Evolutionary conservation across 2,888 invertebrate species (phyloP).

Genomic region (Nomada hirtipes): DNA sequence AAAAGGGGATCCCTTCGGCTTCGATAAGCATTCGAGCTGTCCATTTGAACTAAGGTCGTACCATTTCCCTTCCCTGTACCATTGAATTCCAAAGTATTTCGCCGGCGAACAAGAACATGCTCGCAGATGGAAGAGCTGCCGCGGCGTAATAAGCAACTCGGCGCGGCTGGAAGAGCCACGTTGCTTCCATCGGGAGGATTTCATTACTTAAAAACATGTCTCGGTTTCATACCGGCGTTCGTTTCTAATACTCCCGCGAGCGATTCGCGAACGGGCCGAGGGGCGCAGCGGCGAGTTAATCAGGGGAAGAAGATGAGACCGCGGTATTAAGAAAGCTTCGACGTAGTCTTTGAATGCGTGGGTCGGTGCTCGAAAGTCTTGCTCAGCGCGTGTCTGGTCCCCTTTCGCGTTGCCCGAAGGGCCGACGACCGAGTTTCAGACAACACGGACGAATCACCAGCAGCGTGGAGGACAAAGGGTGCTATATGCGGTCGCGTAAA

Average conservation of each 20-base stretch:
- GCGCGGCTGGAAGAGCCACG: background rate
- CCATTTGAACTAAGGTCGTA: slow-evolving; percentile 28
- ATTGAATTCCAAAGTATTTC: slow-evolving; percentile 27
- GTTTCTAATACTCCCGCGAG: slow-evolving; percentile 1
- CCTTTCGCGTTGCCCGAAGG: slow-evolving; percentile 4
- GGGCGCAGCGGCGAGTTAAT: slow-evolving; percentile 29
- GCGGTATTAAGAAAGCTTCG: slow-evolving; percentile 42
- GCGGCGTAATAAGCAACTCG: slow-evolving; percentile 31
- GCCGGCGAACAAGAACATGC: slow-evolving; percentile 15
- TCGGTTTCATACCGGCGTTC: background rate
- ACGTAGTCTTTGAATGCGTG: slow-evolving; percentile 16
- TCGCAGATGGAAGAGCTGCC: slow-evolving; percentile 1
- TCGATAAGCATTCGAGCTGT: slow-evolving; percentile 21
- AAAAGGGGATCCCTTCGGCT: background rate
- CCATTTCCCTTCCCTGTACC: background rate
- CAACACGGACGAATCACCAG: slow-evolving; percentile 9
- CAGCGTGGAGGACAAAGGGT: slow-evolving; percentile 48
- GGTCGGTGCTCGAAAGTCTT: slow-evolving; percentile 8
- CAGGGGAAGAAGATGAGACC: slow-evolving; percentile 31
- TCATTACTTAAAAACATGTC: slow-evolving; percentile 48
- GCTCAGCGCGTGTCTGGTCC: slow-evolving; percentile 3
- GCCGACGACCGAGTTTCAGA: slow-evolving; percentile 24
- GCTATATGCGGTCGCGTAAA: slow-evolving; percentile 15
- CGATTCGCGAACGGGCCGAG: slow-evolving; percentile 8
- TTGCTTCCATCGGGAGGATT: background rate